phyloP scores from a whole-genome alignment of 2,113 vertebrate species.

The Picathartes gymnocephalus region DNA sequence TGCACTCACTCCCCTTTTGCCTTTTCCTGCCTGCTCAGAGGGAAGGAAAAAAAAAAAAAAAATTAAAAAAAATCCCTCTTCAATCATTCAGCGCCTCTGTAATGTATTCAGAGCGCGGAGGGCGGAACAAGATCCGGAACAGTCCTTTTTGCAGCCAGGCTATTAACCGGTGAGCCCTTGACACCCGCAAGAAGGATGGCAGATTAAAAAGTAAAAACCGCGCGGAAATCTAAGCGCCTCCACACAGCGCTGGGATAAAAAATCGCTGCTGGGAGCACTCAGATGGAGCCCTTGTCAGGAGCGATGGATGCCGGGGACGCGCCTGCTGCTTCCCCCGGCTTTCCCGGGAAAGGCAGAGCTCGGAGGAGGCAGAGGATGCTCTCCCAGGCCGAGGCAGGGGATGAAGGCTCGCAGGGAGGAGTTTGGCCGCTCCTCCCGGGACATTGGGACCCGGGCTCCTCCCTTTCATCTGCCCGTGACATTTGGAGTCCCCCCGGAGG shows the following conservation, averaged over 20 bases:
- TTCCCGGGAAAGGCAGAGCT: background rate
- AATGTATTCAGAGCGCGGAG: slow-evolving; percentile 31
- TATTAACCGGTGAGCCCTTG: slow-evolving; percentile 51
- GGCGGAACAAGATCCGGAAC: slow-evolving; percentile 44
- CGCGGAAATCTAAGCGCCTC: slow-evolving; percentile 41
- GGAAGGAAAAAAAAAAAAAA: no score
- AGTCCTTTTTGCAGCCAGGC: slow-evolving; percentile 33
- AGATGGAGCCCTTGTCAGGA: slow-evolving; percentile 27
- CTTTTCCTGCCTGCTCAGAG: background rate
- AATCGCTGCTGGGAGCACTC: slow-evolving; percentile 41
- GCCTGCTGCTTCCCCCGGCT: background rate
- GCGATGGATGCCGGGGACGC: background rate
- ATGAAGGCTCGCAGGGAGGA: background rate
- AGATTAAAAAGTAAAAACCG: slow-evolving; percentile 60
- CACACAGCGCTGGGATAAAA: slow-evolving; percentile 16
- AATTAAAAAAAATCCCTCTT: slow-evolving; percentile 47
- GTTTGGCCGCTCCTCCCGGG: background rate
- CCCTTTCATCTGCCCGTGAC: background rate
- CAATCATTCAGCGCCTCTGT: slow-evolving; percentile 39
- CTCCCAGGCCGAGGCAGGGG: background rate
- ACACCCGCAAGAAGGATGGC: slow-evolving; percentile 48
- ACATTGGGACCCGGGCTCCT: background rate
- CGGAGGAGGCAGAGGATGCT: background rate
- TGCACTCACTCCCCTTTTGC: background rate
- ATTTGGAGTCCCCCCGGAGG: slow-evolving; percentile 26